Evolutionary conservation across 2,797 vertebrate species (phyloP), one percentile per base, ranked within the genome.

Genomic region (Dendrocincla fuliginosa): DNA sequence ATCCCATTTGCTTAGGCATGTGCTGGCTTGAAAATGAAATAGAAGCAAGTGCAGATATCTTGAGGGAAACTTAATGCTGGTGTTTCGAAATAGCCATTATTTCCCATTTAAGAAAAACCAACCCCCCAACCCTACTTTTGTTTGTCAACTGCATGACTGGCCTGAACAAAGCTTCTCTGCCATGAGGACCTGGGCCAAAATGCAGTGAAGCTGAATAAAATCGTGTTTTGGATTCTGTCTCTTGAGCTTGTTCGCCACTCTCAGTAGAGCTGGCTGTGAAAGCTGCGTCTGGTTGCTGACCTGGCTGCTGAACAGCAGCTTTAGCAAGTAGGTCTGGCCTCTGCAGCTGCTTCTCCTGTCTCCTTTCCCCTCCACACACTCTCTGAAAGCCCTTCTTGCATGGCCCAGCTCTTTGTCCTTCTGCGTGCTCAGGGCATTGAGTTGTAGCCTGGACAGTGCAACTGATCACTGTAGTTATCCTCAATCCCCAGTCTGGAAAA

Each of bases 11-110:
- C 39, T 91, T 82, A 87, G 91, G 81, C 90, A 60, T 82, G 86
- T 73, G 44, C 53, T 79, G 83, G 71, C 86, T 90, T 88, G 75
- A 87, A 90, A 85, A 71, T 33, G 30, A 83, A 92, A 55, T 68
- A 84, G 87, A 89, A 92, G 50, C 73, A 94, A 93, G 60, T 81
- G 67, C n/a, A 70, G 88, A 33, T 93, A 92, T 83, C 89, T 96
- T 63, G 75, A 87, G 70, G 95, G 93, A 96, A 97, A 91, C 71
- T 86, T 89, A 88, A 92, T 82, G 59, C 84, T 77, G 49, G 61
- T 86, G 69, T 94, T 95, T 95, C 2, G 28, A 93, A 94, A 96
- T 42, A 87, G 23, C 37, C n/a, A 84, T 96, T 94, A 89, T 93
- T 95, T 92, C 39, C 30, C 20, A 22, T 86, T 87, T 93, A 77